A percentile compares a stretch with the other conserved stretches of the same genome.
phyloP scores from a whole-genome alignment of 1,140 invertebrate genomes.

The Danaus plexippus region DNA sequence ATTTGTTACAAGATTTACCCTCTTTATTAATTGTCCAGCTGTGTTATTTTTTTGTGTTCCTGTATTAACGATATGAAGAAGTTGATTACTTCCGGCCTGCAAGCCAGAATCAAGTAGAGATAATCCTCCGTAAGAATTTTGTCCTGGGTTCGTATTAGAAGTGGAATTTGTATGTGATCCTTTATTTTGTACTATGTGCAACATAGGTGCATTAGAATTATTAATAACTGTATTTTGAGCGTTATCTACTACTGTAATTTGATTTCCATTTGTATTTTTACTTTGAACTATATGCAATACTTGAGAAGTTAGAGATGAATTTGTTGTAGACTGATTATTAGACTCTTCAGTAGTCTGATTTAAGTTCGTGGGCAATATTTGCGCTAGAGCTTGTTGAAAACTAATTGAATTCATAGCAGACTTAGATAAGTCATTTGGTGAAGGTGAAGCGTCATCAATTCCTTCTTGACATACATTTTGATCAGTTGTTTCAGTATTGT shows the following conservation, averaged over 20 bases:
- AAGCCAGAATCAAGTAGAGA: conserved; percentile 61
- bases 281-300: conserved; percentile 70
- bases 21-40: conserved; percentile 57
- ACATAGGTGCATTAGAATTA: conserved; percentile 50
- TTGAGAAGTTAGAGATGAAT: conserved; percentile 44
- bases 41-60: conserved; percentile 51
- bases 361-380: conserved; percentile 63
- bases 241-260: conserved; percentile 61
- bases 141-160: conserved; percentile 29
- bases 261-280: conserved; percentile 54
- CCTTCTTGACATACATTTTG: conserved; percentile 42
- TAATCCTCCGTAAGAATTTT: conserved; percentile 55
- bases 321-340: conserved; percentile 37
- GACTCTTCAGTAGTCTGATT: conserved; percentile 56
- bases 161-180: conserved; percentile 24
- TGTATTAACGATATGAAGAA: conserved; percentile 67
- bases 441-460: conserved; percentile 21
- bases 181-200: conserved; percentile 70
- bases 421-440: conserved; percentile 49
- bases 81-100: conserved; percentile 62
- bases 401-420: conserved; percentile 57
- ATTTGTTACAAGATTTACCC: conserved; percentile 68
- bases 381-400: conserved; percentile 65
- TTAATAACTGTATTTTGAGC: conserved; percentile 58
- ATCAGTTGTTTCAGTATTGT: conserved; percentile 38